phyloP scores from a whole-genome alignment of 2,797 vertebrate genomes.

The Muscicapa striata region DNA sequence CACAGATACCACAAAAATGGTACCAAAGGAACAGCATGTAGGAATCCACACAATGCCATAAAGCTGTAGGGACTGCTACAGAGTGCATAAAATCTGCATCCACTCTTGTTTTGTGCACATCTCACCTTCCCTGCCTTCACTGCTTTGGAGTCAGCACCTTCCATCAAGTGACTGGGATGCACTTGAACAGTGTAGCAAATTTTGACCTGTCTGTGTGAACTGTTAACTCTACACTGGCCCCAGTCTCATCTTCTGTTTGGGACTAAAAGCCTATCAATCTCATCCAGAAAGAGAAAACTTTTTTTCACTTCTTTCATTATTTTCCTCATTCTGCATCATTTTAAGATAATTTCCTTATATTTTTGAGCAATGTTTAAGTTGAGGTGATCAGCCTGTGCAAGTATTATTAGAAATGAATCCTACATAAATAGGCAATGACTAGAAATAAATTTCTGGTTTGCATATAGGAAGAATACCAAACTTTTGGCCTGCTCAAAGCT shows the following conservation, averaged over 20 bases:
- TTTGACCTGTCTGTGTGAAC: not conserved
- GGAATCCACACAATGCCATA: not conserved
- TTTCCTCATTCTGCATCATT: not conserved
- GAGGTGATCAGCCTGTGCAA: not conserved
- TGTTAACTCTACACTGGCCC: not conserved
- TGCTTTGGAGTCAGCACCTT: not conserved
- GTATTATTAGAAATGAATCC: not conserved
- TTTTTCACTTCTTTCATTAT: not conserved
- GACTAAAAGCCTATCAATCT: not conserved
- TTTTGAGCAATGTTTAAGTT: not conserved
- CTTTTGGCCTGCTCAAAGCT: not conserved
- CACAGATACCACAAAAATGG: not conserved
- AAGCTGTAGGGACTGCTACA: rapidly evolving
- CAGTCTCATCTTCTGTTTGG: not conserved
- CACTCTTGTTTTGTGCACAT: not conserved
- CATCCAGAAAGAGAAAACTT: not conserved
- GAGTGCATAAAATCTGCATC: not conserved
- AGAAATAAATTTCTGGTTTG: not conserved
- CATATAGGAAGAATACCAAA: not conserved
- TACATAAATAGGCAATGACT: not conserved
- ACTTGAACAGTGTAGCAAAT: not conserved
- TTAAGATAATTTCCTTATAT: not conserved
- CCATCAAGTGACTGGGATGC: rapidly evolving
- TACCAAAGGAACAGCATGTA: rapidly evolving
- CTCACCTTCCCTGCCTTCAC: not conserved